Conservation (phyloP, 2,797 vertebrate genomes). For the Smutsia gigantea region DNA sequence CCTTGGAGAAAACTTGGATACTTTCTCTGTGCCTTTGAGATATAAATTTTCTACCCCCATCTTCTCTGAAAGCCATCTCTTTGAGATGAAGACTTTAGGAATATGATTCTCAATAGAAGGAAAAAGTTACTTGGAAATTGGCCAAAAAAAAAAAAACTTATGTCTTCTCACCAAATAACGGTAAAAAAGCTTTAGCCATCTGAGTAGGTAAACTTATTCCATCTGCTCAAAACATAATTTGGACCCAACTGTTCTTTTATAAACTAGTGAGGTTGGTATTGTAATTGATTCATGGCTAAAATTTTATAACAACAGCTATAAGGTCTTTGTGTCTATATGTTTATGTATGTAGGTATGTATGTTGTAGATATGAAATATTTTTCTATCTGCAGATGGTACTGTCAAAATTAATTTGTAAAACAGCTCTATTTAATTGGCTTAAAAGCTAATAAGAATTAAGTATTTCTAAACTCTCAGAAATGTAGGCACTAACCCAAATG, state of each 20-base stretch:
- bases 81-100: not conserved
- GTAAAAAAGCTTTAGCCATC: not conserved
- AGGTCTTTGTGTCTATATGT: not conserved
- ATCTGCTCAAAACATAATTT: not conserved
- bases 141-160: not conserved
- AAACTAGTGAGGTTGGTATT: not conserved
- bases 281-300: not conserved
- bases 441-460: not conserved
- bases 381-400: not conserved
- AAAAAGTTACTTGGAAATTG: not conserved
- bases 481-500: not conserved
- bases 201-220: not conserved
- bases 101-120: not conserved
- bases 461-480: not conserved
- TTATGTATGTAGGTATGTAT: not conserved
- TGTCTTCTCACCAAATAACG: not conserved
- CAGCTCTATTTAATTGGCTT: not conserved
- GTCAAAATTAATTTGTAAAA: not conserved
- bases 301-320: not conserved
- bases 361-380: not conserved
- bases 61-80: not conserved
- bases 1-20: not conserved
- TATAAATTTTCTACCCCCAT: not conserved
- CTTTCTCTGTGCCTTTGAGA: not conserved
- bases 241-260: not conserved